Evolutionary conservation across 2,113 vertebrate species (phyloP).

Genomic region (Prolemur simus): DNA sequence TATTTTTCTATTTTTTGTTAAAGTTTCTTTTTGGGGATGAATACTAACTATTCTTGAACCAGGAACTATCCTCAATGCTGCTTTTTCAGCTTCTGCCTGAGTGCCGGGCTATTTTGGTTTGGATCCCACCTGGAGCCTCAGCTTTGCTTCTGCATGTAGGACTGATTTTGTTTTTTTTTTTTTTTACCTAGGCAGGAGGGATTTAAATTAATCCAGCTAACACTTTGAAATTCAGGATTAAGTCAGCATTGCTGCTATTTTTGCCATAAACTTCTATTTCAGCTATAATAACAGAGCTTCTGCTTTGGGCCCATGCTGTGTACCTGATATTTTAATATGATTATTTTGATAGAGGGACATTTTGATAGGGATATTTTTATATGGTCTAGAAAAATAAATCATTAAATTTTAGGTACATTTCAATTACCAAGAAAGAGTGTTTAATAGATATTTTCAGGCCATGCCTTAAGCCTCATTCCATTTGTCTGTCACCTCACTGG

Average conservation of each 20-base stretch:
- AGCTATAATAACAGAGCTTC: conserved; percentile 9
- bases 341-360: conserved; percentile 38
- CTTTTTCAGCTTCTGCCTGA: background rate
- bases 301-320: background rate
- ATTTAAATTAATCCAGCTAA: conserved; percentile 58
- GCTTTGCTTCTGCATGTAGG: background rate
- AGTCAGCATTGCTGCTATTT: conserved; percentile 10
- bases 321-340: conserved; percentile 50
- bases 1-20: background rate
- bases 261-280: background rate
- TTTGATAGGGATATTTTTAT: conserved; percentile 53
- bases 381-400: conserved; percentile 55
- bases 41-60: background rate
- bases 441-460: background rate
- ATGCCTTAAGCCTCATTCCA: background rate
- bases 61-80: background rate
- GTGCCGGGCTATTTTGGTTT: background rate
- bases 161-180: too few relatives aligned
- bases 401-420: conserved; percentile 50
- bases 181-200: background rate
- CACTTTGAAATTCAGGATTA: conserved; percentile 15
- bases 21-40: background rate
- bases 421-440: background rate
- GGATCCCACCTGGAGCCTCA: background rate
- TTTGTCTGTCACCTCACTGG: background rate